These are phyloP conservation scores for Muntiacus reevesi DNA, from an alignment of 2,113 vertebrate species.

Conservation along the genomic window DNA sequence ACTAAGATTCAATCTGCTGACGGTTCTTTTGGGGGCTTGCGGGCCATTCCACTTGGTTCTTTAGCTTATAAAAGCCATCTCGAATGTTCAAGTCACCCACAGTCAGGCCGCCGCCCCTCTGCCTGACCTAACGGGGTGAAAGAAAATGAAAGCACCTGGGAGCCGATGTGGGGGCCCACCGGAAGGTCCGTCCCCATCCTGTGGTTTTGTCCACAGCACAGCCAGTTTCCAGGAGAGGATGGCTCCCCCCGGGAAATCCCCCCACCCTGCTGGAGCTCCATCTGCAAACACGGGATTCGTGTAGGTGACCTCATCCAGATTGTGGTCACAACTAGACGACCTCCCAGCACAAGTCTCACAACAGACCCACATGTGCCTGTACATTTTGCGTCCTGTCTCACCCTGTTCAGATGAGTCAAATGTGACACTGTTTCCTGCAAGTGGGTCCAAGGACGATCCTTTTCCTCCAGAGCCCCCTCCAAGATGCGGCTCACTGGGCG, in stretches of 20 bases:
- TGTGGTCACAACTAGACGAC: fast-evolving
- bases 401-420: background rate
- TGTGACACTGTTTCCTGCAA: background rate
- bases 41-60: background rate
- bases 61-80: background rate
- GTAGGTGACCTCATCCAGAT: background rate
- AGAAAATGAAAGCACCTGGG: background rate
- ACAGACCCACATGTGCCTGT: fast-evolving
- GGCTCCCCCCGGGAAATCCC: fast-evolving
- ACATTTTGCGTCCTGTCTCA: no score
- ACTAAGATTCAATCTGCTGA: background rate
- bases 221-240: fast-evolving
- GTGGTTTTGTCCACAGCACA: background rate
- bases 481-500: fast-evolving
- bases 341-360: background rate
- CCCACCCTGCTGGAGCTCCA: background rate
- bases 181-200: background rate
- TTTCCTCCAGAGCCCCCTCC: background rate
- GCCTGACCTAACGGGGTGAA: background rate
- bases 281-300: background rate
- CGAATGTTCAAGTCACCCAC: background rate
- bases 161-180: background rate
- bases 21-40: background rate
- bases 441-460: background rate
- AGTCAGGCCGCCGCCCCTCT: no score